Percentiles rank a stretch among this genome's conserved stretches.
Evolutionary conservation across 2,113 vertebrate genomes (phyloP).

Genomic region (Sialia sialis): DNA sequence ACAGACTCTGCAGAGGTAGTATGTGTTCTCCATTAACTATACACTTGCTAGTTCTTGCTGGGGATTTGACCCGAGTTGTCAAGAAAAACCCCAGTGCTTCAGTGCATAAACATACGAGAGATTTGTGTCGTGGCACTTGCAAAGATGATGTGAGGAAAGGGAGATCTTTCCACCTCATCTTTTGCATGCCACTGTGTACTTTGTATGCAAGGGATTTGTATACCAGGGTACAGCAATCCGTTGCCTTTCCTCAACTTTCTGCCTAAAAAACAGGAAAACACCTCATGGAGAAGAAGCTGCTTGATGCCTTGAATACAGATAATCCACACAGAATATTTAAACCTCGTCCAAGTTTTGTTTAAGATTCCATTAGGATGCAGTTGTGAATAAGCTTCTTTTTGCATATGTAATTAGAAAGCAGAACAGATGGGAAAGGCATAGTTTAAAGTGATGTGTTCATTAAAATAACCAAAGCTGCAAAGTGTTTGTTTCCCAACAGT

Average conservation of each 20-base stretch:
- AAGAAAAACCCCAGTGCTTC: not conserved
- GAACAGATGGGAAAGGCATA: constrained; percentile 59
- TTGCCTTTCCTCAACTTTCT: not conserved
- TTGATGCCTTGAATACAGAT: not conserved
- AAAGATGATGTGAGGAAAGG: not conserved
- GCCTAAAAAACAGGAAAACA: not conserved
- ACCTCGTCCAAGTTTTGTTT: not conserved
- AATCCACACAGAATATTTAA: not conserved
- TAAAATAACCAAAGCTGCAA: constrained; percentile 58
- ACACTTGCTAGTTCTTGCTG: not conserved
- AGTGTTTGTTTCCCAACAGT: constrained; percentile 30
- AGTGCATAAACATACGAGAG: not conserved
- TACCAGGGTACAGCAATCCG: not conserved
- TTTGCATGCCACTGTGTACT: not conserved
- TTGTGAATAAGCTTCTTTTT: constrained; percentile 28
- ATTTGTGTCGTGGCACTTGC: not conserved
- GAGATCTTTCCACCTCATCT: not conserved
- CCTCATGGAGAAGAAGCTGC: not conserved
- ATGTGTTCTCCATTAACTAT: not conserved
- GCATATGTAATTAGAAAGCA: constrained; percentile 53
- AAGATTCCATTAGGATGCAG: constrained; percentile 34
- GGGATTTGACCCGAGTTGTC: not conserved
- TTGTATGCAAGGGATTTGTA: not conserved
- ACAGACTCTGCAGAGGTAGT: not conserved
- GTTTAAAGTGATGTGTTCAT: constrained; percentile 62